Percentiles rank a stretch among this genome's conserved stretches.
These are phyloP conservation scores for Porites divaricata DNA, from an alignment of 92 coral and sea anemone genomes.

Conservation along the genomic window DNA sequence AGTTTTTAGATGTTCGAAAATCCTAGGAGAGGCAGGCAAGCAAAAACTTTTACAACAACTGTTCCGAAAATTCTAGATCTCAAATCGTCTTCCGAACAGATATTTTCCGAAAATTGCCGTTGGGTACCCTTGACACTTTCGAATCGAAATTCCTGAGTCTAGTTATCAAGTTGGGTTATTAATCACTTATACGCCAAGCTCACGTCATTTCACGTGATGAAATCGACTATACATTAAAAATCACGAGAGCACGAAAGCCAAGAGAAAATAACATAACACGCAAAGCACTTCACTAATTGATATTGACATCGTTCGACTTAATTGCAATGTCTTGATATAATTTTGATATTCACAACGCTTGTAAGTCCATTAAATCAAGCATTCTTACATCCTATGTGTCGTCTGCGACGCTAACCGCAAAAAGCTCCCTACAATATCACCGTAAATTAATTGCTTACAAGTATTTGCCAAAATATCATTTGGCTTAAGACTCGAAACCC, in stretches of 20 bases:
- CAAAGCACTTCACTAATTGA: constrained; percentile 12
- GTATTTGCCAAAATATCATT: constrained; percentile 20
- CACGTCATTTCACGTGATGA: constrained; percentile 23
- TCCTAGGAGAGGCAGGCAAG: too few species aligned
- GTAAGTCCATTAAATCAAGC: constrained; percentile 23
- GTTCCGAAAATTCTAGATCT: too few species aligned
- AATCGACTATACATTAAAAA: background rate
- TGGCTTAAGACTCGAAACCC: constrained; percentile 17
- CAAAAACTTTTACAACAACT: too few species aligned
- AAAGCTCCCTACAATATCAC: background rate
- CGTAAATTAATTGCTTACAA: constrained; percentile 21
- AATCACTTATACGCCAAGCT: background rate
- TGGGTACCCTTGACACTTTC: background rate
- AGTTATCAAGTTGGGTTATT: background rate
- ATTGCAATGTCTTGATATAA: constrained; percentile 20
- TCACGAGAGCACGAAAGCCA: constrained; percentile 27
- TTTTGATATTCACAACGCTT: constrained; percentile 16
- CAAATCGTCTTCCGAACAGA: too few species aligned
- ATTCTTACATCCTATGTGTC: constrained; percentile 8
- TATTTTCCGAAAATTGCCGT: too few species aligned
- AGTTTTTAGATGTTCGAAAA: too few species aligned
- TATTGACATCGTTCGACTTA: constrained; percentile 20
- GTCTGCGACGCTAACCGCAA: constrained; percentile 5
- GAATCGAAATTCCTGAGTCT: constrained; percentile 4
- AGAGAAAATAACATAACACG: constrained; percentile 12